phyloP scores from a whole-genome alignment of 2,113 vertebrate genomes.

The Martes martes region DNA sequence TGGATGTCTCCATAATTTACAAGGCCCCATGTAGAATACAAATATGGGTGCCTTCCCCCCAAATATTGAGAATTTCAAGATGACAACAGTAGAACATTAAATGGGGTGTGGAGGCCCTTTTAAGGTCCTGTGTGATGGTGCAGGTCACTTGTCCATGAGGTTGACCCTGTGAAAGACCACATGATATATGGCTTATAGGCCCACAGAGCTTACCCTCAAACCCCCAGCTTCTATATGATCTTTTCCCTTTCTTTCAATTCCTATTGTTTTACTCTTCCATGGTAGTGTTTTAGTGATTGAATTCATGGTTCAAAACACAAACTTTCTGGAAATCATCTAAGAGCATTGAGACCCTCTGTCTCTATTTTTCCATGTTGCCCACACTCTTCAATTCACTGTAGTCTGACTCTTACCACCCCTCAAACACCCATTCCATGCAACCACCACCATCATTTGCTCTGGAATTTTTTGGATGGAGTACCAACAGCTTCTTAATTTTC shows the following conservation, averaged over 20 bases:
- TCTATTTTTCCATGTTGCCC: background rate
- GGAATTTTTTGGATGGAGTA: background rate
- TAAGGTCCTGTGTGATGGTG: background rate
- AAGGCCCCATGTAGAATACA: background rate
- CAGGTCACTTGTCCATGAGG: fast-evolving
- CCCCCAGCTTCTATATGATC: background rate
- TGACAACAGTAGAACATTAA: background rate
- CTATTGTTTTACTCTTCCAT: background rate
- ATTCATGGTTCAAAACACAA: background rate
- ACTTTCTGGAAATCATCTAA: background rate
- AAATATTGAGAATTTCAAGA: background rate
- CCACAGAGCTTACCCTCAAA: background rate
- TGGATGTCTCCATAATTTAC: background rate
- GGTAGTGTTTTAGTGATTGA: background rate
- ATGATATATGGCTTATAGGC: fast-evolving
- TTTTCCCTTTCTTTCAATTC: background rate
- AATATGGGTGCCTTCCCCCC: background rate
- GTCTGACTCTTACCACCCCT: background rate
- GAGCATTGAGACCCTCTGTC: background rate
- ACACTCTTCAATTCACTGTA: background rate
- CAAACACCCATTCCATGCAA: too few species aligned
- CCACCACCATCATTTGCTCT: background rate
- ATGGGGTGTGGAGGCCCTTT: background rate
- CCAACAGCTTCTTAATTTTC: background rate
- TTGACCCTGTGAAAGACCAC: background rate